Evolutionary conservation across 2,888 invertebrate species (phyloP), one percentile per base, ranked within the genome.

Genomic region (Eucriotettix oculatus): DNA sequence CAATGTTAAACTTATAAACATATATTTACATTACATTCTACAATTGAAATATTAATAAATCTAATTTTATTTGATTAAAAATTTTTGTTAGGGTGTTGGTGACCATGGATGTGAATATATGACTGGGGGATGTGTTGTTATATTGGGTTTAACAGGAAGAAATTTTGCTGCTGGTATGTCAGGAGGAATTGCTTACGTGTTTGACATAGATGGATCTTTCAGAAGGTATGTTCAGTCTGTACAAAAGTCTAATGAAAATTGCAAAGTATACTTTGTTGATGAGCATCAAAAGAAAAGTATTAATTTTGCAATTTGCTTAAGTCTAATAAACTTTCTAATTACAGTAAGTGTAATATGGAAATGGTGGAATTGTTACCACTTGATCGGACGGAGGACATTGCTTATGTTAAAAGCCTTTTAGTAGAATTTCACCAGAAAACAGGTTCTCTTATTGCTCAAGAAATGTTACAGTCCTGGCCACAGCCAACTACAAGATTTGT

Each of bases 151-250:
- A 62, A 97, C 97, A 10, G 99, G 99, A 1, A 78, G 98, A 64
- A 99, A 99, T 78, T 99, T 99, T 77, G 98, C 96, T 10, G 99
- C 99, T 56, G 99, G 98, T 67, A 99, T 99, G 98, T 96, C 96
- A 61, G 93, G 93, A 55, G 94, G 94, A 62, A 88, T 98, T 66
- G 98, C 98, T 0, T 99, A 91, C 72, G 90, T 98, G 14, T 88
- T 91, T 72, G 96, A 98, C 71, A 81, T 87, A 58, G 90, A 90
- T 71, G 88, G 87, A 5, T 86, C 87, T 10, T 92, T 91, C 75
- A 81, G 81, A 61, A 81, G 73, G 78, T 79, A 71, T 58, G 42
- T 60, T 29, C 7, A 5, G 29, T 29, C 7, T 29, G 7, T 29
- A 29, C 3, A 2, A 29, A 29, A 29, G 29, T 29, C 7, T 2